Percentiles rank a stretch among this genome's conserved stretches.
Conservation (phyloP, 2,113 vertebrate species). For the Corythaeola cristata region DNA sequence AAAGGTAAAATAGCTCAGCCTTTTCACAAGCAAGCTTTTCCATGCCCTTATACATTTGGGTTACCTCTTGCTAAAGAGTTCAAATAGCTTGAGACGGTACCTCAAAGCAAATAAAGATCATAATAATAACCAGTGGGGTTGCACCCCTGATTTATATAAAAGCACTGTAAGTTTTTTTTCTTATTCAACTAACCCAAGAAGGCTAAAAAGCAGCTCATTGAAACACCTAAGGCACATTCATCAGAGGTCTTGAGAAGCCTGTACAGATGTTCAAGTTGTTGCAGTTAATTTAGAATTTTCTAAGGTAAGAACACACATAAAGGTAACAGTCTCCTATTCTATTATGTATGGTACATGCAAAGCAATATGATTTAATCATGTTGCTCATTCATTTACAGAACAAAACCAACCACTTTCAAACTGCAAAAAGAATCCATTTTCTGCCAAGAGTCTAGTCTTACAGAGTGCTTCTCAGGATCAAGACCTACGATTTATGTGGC, state of each 20-base stretch:
- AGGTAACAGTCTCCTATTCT: not conserved
- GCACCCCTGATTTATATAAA: not conserved
- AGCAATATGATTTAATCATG: not conserved
- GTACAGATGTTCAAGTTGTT: not conserved
- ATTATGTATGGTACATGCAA: not conserved
- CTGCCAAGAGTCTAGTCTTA: not conserved
- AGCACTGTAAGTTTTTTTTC: not conserved
- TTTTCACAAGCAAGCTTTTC: not conserved
- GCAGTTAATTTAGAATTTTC: not conserved
- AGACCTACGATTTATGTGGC: not conserved
- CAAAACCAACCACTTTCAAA: not conserved
- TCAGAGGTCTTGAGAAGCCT: not conserved
- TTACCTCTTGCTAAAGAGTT: not conserved
- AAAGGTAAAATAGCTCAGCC: not conserved
- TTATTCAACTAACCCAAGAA: not conserved
- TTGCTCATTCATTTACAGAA: not conserved
- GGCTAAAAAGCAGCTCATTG: not conserved
- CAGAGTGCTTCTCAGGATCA: not conserved
- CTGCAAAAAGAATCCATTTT: not conserved
- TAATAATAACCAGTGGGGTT: not conserved
- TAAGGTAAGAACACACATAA: not conserved
- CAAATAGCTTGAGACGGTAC: not conserved
- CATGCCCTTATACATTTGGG: not conserved
- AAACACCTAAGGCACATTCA: fast-evolving
- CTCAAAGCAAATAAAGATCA: not conserved